Evolutionary conservation across 1,140 invertebrate genomes (phyloP).

Genomic region (Forficula auricularia): DNA sequence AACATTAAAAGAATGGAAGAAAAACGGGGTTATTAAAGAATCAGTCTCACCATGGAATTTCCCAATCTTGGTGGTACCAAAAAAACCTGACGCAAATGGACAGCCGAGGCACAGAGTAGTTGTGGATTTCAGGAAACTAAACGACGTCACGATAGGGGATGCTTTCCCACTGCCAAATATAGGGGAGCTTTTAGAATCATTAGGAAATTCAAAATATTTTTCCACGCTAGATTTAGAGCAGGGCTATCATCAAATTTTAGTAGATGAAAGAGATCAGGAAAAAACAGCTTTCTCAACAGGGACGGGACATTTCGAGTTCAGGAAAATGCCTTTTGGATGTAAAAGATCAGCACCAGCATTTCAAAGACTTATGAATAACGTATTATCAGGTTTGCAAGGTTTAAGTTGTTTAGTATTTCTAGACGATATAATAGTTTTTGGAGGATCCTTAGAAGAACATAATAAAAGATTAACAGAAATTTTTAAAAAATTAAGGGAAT

Average conservation of each 20-base stretch:
- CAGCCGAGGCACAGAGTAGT: constrained; percentile 23
- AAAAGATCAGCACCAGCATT: constrained; percentile 18
- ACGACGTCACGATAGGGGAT: constrained; percentile 26
- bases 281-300: constrained; percentile 21
- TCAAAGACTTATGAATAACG: constrained; percentile 23
- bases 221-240: constrained; percentile 28
- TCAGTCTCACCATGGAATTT: constrained; percentile 15
- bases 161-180: constrained; percentile 34
- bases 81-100: constrained; percentile 21
- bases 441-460: not conserved
- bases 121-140: constrained; percentile 25
- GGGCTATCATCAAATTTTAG: constrained; percentile 28
- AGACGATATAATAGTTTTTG: constrained; percentile 17
- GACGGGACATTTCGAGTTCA: constrained; percentile 18
- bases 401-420: constrained; percentile 18
- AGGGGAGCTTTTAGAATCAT: constrained; percentile 26
- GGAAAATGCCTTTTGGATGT: constrained; percentile 19
- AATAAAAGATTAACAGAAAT: constrained; percentile 7
- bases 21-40: constrained; percentile 5
- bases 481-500: constrained; percentile 8
- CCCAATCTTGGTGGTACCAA: constrained; percentile 21
- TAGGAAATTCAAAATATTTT: constrained; percentile 29
- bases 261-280: constrained; percentile 17
- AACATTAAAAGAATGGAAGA: constrained; percentile 3
- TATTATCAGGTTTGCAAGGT: constrained; percentile 17